Evolutionary conservation across 2,797 vertebrate species (phyloP), one percentile per base, ranked within the genome.

Genomic region (Micromesistius poutassou): DNA sequence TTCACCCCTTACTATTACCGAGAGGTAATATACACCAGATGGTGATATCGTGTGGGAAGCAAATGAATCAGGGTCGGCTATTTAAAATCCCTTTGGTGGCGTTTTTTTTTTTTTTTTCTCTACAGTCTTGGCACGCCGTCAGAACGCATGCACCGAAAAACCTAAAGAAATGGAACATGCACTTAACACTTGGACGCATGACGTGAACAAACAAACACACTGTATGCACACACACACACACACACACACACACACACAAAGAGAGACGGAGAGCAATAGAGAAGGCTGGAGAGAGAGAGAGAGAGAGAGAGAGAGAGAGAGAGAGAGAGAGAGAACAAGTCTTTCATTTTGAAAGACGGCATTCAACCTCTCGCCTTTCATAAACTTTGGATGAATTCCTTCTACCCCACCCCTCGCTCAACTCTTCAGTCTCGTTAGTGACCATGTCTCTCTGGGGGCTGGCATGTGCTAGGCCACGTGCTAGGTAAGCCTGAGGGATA

Each of bases 301-400:
- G 16, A 28, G 25, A 30, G 8, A 74, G 36, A 42, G 16, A 46
- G 36, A 74, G 12, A 50, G 12, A 30, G 25, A 74, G 13, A 50
- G 25, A 50, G 46, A 55, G 72, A 35, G 73, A 78, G 30, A 50
- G 72, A 83, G 68, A 40, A 76, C 55, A 14, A 46, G 35, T 74
- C 36, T 46, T 75, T 77, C 16, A 46, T 72, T 19, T 70, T 75
- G 46, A 76, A 84, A 46, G 70, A 12, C 31, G 50, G 40, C 77
- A 55, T 77, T 72, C 66, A 16, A 77, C 42, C 76, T 38, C 70
- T 30, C 71, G 75, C 28, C 74, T 68, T 70, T 80, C 25, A 25
- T 30, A 62, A 36, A 78, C 75, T 8, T 75, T 28, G 28, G 36
- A 71, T 4, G 42, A 84, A 85, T 84, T 84, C 31, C 19, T 75